Percentiles rank a stretch among this genome's conserved stretches.
phyloP scores from a whole-genome alignment of 2,113 vertebrate species.

The Hepsetus odoe region DNA sequence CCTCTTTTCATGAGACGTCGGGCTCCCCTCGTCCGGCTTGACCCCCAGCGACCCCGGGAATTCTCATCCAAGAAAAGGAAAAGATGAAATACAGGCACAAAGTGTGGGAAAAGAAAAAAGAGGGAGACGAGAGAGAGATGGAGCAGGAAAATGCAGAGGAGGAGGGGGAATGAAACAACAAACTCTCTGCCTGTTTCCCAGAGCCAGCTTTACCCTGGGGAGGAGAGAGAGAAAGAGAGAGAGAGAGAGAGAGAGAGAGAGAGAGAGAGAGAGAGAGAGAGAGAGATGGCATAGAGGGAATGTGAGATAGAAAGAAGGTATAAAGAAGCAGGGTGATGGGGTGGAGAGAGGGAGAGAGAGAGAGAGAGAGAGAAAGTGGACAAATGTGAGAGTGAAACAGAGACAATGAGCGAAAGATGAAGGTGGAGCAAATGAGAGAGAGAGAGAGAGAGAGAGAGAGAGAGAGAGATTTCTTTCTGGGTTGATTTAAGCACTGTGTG shows the following conservation, averaged over 20 bases:
- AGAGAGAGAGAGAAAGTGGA: too few relatives aligned
- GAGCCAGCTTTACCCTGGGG: conserved; percentile 46
- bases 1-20: not conserved
- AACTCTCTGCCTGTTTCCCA: conserved; percentile 47
- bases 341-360: not conserved
- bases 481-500: too few relatives aligned
- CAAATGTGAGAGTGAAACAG: too few relatives aligned
- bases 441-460: too few relatives aligned
- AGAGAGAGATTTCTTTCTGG: too few relatives aligned
- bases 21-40: conserved; percentile 32
- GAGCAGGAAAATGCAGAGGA: conserved; percentile 45
- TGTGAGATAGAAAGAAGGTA: not conserved
- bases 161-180: conserved; percentile 40
- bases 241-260: not conserved
- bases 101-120: conserved; percentile 43
- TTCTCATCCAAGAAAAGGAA: conserved; percentile 25
- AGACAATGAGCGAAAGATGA: too few relatives aligned
- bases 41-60: conserved; percentile 42
- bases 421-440: too few relatives aligned
- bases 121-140: conserved; percentile 10
- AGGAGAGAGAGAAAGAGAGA: conserved; percentile 1
- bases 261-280: too few relatives aligned
- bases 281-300: not conserved
- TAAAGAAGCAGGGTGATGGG: not conserved
- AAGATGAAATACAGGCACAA: conserved; percentile 39